phyloP scores from a whole-genome alignment of 2,113 vertebrate species.

The Notothenia rossii region DNA sequence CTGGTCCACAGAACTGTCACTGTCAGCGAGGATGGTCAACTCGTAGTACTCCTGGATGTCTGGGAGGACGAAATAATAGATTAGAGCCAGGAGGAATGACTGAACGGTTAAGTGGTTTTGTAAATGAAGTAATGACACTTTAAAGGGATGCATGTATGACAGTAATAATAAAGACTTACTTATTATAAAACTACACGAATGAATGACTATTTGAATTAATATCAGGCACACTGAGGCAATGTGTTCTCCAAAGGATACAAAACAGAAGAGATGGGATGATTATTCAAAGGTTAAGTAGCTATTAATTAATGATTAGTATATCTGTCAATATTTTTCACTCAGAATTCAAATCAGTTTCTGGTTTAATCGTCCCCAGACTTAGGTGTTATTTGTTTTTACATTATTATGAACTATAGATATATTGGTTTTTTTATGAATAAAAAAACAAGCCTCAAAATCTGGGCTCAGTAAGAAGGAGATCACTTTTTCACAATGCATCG shows the following conservation, averaged over 20 bases:
- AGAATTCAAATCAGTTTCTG: neutral
- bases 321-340: neutral
- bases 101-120: neutral
- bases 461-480: no score
- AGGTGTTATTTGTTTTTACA: neutral
- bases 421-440: neutral
- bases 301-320: neutral
- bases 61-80: conserved; percentile 26
- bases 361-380: neutral
- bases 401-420: neutral
- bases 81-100: neutral
- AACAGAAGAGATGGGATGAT: neutral
- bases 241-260: neutral
- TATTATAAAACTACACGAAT: neutral
- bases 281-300: neutral
- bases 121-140: neutral
- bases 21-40: conserved; percentile 63
- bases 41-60: conserved; percentile 83
- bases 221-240: neutral
- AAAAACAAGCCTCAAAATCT: neutral
- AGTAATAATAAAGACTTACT: neutral
- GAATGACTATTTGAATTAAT: neutral
- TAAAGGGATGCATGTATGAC: neutral
- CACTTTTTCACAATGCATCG: no score
- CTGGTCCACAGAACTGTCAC: conserved; percentile 26